Conservation (phyloP, 2,797 vertebrate genomes). For the Heteromormyrus szaboi region DNA sequence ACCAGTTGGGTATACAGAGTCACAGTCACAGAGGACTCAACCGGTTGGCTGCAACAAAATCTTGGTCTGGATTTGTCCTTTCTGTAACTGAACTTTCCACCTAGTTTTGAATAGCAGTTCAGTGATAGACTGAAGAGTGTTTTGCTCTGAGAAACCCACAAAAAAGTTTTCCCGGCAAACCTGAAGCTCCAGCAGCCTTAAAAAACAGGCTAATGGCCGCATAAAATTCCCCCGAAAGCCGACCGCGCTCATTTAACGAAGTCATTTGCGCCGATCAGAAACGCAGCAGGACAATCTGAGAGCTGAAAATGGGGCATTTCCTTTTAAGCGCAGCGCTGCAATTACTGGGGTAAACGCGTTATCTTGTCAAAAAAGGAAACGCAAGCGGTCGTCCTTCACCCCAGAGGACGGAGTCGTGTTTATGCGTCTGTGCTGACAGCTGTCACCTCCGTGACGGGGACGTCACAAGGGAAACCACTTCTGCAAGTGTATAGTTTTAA, state of each 20-base stretch:
- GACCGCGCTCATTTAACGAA: conserved; percentile 68
- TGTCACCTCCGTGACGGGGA: conserved; percentile 62
- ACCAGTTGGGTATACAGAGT: not conserved
- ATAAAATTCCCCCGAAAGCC: conserved; percentile 43
- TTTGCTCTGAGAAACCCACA: not conserved
- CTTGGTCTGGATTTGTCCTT: not conserved
- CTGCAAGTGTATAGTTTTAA: conserved; percentile 73
- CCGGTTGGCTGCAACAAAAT: not conserved
- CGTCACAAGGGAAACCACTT: conserved; percentile 61
- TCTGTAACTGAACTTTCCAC: not conserved
- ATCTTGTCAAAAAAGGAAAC: conserved; percentile 79
- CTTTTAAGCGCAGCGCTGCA: conserved; percentile 63
- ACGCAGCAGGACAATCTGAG: conserved; percentile 66
- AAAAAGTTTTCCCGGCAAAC: not conserved
- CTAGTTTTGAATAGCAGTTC: not conserved
- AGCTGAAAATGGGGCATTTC: conserved; percentile 77
- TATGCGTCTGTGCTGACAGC: conserved; percentile 66
- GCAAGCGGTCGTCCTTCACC: conserved; percentile 81
- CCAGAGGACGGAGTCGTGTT: conserved; percentile 69
- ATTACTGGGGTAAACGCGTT: conserved; percentile 81
- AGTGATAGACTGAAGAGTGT: not conserved
- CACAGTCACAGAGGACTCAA: not conserved
- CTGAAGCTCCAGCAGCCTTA: not conserved
- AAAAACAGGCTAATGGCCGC: not conserved
- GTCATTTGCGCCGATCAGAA: conserved; percentile 49